These are phyloP conservation scores for Netelia fuscicornis DNA, from an alignment of 2,888 invertebrate genomes.

Conservation along the genomic window DNA sequence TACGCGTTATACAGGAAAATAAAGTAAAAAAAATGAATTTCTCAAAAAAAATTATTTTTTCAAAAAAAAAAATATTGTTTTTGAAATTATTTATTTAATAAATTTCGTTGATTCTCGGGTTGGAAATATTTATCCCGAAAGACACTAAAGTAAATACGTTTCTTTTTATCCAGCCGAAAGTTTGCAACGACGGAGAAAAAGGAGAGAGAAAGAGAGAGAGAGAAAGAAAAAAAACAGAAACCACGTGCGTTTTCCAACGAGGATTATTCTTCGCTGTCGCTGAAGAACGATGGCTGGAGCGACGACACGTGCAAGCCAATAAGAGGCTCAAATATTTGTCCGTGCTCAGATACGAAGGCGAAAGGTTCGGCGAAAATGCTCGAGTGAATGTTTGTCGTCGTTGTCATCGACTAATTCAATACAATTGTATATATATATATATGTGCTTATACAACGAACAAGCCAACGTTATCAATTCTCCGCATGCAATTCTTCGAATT, in stretches of 20 bases:
- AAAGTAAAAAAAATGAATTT: too few species aligned
- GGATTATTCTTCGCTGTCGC: background rate
- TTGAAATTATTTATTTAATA: too few species aligned
- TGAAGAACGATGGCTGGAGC: background rate
- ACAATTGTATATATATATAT: conserved; percentile 11
- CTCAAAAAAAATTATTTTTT: too few species aligned
- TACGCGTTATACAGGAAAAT: too few species aligned
- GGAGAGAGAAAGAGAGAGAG: background rate
- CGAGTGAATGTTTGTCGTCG: conserved; percentile 44
- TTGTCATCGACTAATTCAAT: conserved; percentile 29
- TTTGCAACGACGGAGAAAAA: conserved; percentile 4
- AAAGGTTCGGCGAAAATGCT: conserved; percentile 49
- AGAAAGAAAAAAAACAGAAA: background rate
- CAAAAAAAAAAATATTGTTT: too few species aligned
- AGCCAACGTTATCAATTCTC: conserved; percentile 50
- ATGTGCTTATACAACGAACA: conserved; percentile 16
- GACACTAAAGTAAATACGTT: too few species aligned
- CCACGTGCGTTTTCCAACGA: background rate
- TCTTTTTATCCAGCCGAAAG: background rate
- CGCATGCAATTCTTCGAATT: too few species aligned
- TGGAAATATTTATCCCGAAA: too few species aligned
- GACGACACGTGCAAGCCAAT: conserved; percentile 37
- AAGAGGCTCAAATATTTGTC: conserved; percentile 57
- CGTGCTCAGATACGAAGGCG: conserved; percentile 37
- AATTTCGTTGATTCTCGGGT: too few species aligned